Evolutionary conservation across 2,888 invertebrate genomes (phyloP), one percentile per base, ranked within the genome.

Genomic region (Phyllotreta striolata): DNA sequence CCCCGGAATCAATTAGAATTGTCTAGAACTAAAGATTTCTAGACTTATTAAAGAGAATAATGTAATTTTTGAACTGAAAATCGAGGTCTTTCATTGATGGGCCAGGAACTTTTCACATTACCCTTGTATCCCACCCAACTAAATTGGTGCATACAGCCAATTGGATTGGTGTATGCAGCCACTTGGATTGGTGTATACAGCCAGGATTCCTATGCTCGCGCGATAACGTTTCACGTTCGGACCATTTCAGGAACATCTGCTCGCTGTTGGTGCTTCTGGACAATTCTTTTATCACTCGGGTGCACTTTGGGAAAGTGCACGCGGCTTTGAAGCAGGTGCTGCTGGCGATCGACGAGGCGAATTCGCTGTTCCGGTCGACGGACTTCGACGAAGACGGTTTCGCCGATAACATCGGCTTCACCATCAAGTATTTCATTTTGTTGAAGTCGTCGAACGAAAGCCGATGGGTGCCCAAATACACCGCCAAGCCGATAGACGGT

Each of bases 331-430:
- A 80, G 34, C 77, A 83, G 44, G 83, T 84, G 80, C 80, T 85
- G 71, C 82, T 84, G 13, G 82, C 85, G 0, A 80, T 85, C 0
- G 83, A 84, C 1, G 84, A 85, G 66, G 85, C 84, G 0, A 85
- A 86, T 69, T 79, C 84, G 3, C 83, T 86, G 62, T 85, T 85
- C 66, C 81, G 86, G 64, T 84, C 84, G 55, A 81, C 85, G 0
- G 86, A 86, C 70, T 85, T 86, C 64, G 82, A 86, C 67, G 83
- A 83, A 44, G 85, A 86, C 68, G 84, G 85, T 0, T 60, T 79
- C 1, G 84, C 85, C 2, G 85, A 85, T 76, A 85, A 86, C 73
- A 84, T 86, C 66, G 86, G 86, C 0, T 85, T 85, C 67, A 78
- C 82, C 52, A 82, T 85, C 6, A 85, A 85, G 67, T 84, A 85